Evolutionary conservation across 2,888 invertebrate genomes (phyloP).

Genomic region (Crepidodera aurea): DNA sequence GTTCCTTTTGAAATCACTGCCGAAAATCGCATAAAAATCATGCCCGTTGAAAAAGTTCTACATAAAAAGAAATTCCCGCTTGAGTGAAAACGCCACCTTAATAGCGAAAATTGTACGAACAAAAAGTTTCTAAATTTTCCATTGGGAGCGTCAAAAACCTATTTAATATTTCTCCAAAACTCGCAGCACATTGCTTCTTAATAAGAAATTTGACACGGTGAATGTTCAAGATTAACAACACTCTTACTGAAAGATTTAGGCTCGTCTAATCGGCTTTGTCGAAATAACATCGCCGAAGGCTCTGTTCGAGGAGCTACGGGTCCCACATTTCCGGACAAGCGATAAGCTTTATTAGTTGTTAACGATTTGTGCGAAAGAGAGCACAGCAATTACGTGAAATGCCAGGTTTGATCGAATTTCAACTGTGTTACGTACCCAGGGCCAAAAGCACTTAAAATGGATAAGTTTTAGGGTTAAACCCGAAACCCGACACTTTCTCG

Average conservation of each 20-base stretch:
- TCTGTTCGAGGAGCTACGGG: conserved; percentile 8
- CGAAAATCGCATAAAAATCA: too few species aligned
- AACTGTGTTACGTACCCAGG: background rate
- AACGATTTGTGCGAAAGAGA: conserved; percentile 17
- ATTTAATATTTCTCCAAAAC: too few species aligned
- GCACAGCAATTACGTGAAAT: conserved; percentile 11
- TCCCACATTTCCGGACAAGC: conserved; percentile 16
- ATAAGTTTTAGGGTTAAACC: background rate
- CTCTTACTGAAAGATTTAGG: background rate
- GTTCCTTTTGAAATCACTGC: too few species aligned
- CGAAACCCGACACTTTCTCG: too few species aligned
- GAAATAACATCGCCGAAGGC: conserved; percentile 14
- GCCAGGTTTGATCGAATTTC: conserved; percentile 19
- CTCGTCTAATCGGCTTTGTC: conserved; percentile 10
- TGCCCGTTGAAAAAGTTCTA: too few species aligned
- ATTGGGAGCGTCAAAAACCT: too few species aligned
- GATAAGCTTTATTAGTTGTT: conserved; percentile 25
- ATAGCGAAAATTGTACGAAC: too few species aligned
- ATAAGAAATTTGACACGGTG: background rate
- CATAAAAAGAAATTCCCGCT: too few species aligned
- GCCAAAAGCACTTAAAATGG: background rate
- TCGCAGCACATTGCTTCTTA: too few species aligned
- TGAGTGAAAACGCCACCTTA: too few species aligned
- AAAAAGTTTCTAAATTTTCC: too few species aligned
- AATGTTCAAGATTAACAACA: background rate